Base-by-base conservation (phyloP, 2,888 invertebrate genomes). In the Sthenelais limicola region DNA sequence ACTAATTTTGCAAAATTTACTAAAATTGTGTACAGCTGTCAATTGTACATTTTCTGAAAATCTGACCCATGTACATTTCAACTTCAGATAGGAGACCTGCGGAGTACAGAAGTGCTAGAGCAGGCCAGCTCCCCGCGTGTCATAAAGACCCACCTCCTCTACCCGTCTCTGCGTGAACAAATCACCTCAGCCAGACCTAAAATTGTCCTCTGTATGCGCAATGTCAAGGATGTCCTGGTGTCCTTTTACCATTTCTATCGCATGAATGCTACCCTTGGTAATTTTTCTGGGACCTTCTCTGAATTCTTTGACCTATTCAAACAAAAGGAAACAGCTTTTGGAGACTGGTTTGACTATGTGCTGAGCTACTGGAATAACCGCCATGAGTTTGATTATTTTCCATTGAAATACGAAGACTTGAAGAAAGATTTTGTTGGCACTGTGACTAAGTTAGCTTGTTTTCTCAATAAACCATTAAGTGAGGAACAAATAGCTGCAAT, bases 181-280 rank as follows among this genome's bases (percentile, higher is more conserved):
- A n/a, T n/a, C n/a, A n/a, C n/a, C n/a, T n/a, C n/a, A n/a, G n/a
- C n/a, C n/a, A n/a, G n/a, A n/a, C n/a, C n/a, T n/a, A n/a, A n/a
- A n/a, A n/a, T n/a, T n/a, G n/a, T n/a, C n/a, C n/a, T n/a, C n/a
- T n/a, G n/a, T n/a, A n/a, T n/a, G n/a, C n/a, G 68, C 1, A 68
- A 68, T 26, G 4, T 51, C 3, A 68, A 68, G 35, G 68, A 68
- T 30, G 21, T 21, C 4, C 52, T 68, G 3, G 51, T 51, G 3
- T 68, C 68, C 3, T 18, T 33, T 21, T 68, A 51, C 35, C 51
- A 68, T 38, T 68, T 68, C 52, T 68, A 68, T 35, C 21, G 48
- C 30, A 48, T 48, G 33, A 68, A 49, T 21, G 33, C 49, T 28
- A 26, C 12, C 4, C 52, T 68, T 1, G 51, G 51, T 1, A 51